A percentile compares a stretch with the other conserved stretches of the same genome.
Conservation (phyloP, 2,888 invertebrate species). For the Lacanobia wlatinum region DNA sequence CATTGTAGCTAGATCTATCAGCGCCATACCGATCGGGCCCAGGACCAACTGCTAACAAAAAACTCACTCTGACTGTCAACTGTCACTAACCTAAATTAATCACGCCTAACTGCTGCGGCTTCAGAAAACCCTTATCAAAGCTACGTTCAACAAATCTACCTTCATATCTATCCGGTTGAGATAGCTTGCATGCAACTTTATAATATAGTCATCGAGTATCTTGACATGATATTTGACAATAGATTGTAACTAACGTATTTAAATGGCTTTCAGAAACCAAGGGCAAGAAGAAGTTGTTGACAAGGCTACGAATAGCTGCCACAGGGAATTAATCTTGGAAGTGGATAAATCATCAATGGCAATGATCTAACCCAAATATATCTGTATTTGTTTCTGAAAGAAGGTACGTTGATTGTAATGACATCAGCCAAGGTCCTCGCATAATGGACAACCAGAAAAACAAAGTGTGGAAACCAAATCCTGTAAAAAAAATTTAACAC, state of each 20-base stretch:
- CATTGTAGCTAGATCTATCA: background rate
- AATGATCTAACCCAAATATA: too few species aligned
- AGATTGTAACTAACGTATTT: too few species aligned
- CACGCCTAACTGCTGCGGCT: background rate
- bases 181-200: conserved; percentile 5
- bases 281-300: background rate
- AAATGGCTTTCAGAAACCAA: conserved; percentile 18
- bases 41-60: conserved; percentile 3
- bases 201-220: conserved; percentile 22
- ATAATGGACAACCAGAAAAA: too few species aligned
- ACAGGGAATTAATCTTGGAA: background rate
- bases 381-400: too few species aligned
- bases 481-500: background rate
- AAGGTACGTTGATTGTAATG: too few species aligned
- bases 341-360: background rate
- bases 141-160: background rate
- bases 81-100: background rate
- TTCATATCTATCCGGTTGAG: conserved; percentile 14
- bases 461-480: too few species aligned
- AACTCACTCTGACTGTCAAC: background rate
- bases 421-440: too few species aligned
- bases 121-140: conserved; percentile 1
- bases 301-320: too few species aligned
- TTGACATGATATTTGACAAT: conserved; percentile 20
- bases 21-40: background rate